Conservation (phyloP, 2,888 invertebrate genomes). For the Branchellion lobata region DNA sequence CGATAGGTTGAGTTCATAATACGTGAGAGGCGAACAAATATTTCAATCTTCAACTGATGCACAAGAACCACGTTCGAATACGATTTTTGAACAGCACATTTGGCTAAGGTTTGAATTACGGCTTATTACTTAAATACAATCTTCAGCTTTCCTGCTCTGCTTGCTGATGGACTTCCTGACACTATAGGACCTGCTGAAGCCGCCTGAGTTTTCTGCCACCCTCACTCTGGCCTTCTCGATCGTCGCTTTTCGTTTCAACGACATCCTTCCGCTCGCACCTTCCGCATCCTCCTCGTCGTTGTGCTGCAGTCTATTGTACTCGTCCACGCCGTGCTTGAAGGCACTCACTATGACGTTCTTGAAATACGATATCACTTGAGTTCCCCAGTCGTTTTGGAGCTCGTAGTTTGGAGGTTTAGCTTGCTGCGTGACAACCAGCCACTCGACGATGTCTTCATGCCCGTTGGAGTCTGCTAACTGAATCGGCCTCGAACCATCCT, state of each 20-base stretch:
- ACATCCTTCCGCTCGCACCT: not conserved
- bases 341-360: constrained; percentile 51
- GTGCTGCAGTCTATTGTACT: constrained; percentile 24
- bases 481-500: constrained; percentile 50
- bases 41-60: too few species aligned
- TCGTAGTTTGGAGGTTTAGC: constrained; percentile 45
- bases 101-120: too few species aligned
- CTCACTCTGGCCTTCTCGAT: constrained; percentile 20
- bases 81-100: too few species aligned
- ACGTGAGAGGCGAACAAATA: too few species aligned
- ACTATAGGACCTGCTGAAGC: not conserved
- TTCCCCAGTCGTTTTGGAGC: constrained; percentile 7
- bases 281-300: not conserved
- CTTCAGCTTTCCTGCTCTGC: not conserved
- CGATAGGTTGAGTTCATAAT: too few species aligned
- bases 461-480: constrained; percentile 52
- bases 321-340: constrained; percentile 50
- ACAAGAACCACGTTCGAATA: too few species aligned
- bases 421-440: constrained; percentile 45
- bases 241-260: constrained; percentile 5
- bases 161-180: not conserved
- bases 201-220: not conserved
- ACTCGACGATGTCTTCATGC: constrained; percentile 53
- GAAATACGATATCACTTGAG: constrained; percentile 46
- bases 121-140: too few species aligned